Conservation (phyloP, 2,888 invertebrate species). For the Rambutsinella grinnellia region DNA sequence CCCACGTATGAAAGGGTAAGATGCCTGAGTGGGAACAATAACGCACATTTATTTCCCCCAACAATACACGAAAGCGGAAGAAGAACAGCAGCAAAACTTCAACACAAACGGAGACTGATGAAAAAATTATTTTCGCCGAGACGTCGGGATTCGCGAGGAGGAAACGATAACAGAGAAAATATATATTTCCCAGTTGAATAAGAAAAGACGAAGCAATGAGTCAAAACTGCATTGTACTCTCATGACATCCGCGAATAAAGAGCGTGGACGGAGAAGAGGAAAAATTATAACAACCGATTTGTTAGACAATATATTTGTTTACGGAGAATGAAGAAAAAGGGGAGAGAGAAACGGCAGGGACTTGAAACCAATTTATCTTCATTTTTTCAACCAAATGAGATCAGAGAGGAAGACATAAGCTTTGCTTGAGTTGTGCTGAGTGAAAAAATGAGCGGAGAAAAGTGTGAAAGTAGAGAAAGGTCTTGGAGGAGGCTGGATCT, state of each 20-base stretch:
- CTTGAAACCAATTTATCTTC: conserved; percentile 55
- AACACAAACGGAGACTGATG: background rate
- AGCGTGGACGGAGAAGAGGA: conserved; percentile 28
- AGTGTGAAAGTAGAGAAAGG: background rate
- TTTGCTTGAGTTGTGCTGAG: conserved; percentile 4
- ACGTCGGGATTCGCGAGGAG: background rate
- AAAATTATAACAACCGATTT: conserved; percentile 52
- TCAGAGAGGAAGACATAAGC: conserved; percentile 17
- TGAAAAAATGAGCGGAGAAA: conserved; percentile 8
- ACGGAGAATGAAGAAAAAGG: background rate
- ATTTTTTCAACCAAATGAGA: conserved; percentile 51
- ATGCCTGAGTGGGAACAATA: too few species aligned
- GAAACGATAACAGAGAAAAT: conserved; percentile 6
- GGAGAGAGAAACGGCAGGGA: background rate
- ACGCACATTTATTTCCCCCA: background rate
- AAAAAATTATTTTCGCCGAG: background rate
- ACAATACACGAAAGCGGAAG: background rate
- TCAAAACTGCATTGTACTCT: conserved; percentile 33
- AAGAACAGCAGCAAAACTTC: background rate
- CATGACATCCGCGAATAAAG: background rate
- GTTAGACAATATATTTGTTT: conserved; percentile 12
- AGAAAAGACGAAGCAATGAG: conserved; percentile 37
- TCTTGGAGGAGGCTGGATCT: background rate
- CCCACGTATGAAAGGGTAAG: too few species aligned
- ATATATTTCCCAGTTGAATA: conserved; percentile 25